phyloP scores from a whole-genome alignment of 2,113 vertebrate species.

The Phylloscopus trochiloides region DNA sequence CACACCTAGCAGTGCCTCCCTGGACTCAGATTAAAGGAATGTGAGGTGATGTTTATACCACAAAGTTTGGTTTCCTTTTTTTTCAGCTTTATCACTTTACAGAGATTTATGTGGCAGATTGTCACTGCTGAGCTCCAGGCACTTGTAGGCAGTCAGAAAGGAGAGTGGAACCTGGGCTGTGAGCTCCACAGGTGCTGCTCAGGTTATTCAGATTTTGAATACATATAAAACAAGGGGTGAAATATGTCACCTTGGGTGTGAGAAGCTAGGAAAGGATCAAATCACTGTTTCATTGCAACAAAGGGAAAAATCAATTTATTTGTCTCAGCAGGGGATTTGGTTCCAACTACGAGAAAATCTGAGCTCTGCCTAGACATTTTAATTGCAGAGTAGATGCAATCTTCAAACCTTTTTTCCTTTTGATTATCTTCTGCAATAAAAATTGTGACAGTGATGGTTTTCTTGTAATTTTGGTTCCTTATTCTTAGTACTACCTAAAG shows the following conservation, averaged over 20 bases:
- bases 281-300: neutral
- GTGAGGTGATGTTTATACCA: neutral
- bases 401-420: neutral
- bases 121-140: neutral
- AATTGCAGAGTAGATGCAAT: neutral
- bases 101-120: neutral
- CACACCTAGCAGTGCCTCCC: neutral
- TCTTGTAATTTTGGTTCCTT: neutral
- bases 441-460: neutral
- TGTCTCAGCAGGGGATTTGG: neutral
- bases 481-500: neutral
- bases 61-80: neutral
- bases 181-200: neutral
- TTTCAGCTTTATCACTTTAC: neutral
- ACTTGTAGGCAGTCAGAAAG: rapidly evolving
- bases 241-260: neutral
- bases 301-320: neutral
- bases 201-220: neutral
- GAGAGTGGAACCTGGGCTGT: neutral
- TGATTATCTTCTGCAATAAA: neutral
- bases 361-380: neutral
- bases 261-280: neutral
- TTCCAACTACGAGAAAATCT: neutral
- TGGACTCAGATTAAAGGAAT: neutral
- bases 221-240: neutral